phyloP scores from a whole-genome alignment of 1,140 invertebrate genomes.

The Limonius californicus region DNA sequence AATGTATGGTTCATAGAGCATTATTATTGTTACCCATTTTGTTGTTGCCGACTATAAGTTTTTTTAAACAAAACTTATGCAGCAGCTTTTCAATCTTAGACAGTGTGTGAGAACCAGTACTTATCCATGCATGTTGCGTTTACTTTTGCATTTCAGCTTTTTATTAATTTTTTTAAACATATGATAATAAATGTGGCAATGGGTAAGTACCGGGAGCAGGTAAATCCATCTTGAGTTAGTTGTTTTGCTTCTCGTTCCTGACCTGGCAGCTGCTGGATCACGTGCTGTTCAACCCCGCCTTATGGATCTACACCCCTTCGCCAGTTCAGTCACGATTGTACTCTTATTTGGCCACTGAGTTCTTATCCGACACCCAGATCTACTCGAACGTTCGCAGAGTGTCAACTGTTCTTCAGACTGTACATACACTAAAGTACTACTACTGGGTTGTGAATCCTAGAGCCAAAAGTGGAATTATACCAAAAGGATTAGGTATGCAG shows the following conservation, averaged over 20 bases:
- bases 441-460: constrained; percentile 98
- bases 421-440: constrained; percentile 98
- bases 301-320: constrained; percentile 97
- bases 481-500: constrained; percentile 84
- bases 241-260: constrained; percentile 73
- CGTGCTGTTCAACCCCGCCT: constrained; percentile 95
- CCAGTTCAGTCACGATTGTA: constrained; percentile 95
- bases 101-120: constrained; percentile 32
- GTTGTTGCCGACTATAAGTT: background rate
- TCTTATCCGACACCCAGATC: constrained; percentile 95
- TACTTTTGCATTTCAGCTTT: constrained; percentile 5
- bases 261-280: constrained; percentile 96
- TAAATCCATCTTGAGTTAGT: constrained; percentile 62
- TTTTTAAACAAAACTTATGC: background rate
- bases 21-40: too few species aligned
- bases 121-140: constrained; percentile 42
- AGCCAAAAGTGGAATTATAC: constrained; percentile 89
- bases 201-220: constrained; percentile 56
- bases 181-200: constrained; percentile 24
- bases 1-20: too few species aligned
- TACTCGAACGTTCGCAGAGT: constrained; percentile 95
- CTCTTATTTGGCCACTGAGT: constrained; percentile 96
- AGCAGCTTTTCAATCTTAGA: constrained; percentile 8
- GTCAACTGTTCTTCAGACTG: constrained; percentile 95
- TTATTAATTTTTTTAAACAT: background rate